These are phyloP conservation scores for Neelides folsomi DNA, from an alignment of 2,888 invertebrate genomes.

Conservation along the genomic window DNA sequence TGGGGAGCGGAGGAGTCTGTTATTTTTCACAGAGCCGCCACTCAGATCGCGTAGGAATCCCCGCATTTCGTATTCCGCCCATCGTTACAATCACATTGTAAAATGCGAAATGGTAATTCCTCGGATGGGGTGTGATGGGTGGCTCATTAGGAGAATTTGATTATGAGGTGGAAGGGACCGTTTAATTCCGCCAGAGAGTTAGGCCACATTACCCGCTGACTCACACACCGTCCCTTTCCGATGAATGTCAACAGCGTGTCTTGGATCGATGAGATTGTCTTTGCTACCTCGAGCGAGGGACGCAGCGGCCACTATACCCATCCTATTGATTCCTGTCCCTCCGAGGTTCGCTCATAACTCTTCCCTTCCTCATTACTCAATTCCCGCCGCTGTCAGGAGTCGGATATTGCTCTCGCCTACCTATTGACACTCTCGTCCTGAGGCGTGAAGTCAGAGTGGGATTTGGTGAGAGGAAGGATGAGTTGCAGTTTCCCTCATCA, in stretches of 20 bases:
- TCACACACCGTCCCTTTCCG: slow-evolving; percentile 3
- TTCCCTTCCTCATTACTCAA: not conserved
- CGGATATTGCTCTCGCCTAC: not conserved
- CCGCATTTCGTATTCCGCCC: not conserved
- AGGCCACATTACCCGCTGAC: slow-evolving; percentile 12
- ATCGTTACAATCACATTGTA: not conserved
- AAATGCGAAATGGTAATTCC: not conserved
- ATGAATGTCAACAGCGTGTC: not conserved
- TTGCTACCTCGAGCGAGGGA: too few species aligned
- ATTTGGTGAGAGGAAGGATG: slow-evolving; percentile 5
- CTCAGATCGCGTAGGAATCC: not conserved
- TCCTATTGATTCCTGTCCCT: not conserved
- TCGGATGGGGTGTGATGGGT: not conserved
- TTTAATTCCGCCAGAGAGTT: slow-evolving; percentile 21
- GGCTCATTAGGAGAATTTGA: not conserved
- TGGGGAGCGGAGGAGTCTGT: not conserved
- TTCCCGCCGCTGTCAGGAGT: not conserved
- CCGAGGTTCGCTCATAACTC: not conserved
- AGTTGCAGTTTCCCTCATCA: slow-evolving; percentile 5
- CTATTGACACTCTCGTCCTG: too few species aligned
- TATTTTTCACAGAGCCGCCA: not conserved
- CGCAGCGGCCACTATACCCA: too few species aligned
- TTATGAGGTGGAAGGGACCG: slow-evolving; percentile 3
- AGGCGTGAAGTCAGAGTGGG: too few species aligned
- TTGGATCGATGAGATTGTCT: not conserved